phyloP scores from a whole-genome alignment of 2,888 invertebrate genomes.

The Napeogenes inachia region DNA sequence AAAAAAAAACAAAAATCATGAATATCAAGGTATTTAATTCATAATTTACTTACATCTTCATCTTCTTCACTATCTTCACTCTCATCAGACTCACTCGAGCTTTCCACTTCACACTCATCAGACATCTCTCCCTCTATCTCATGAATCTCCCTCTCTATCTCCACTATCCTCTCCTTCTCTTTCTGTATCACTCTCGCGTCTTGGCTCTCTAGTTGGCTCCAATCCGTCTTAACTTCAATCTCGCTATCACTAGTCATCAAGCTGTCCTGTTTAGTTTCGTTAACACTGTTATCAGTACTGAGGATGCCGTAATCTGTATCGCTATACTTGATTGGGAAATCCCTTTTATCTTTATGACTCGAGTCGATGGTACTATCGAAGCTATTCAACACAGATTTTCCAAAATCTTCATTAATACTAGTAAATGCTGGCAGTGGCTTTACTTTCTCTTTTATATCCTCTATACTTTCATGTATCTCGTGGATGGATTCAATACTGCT shows the following conservation, averaged over 20 bases:
- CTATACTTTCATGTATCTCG: slow-evolving; percentile 21
- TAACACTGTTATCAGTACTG: slow-evolving; percentile 50
- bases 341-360: slow-evolving; percentile 24
- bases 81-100: slow-evolving; percentile 28
- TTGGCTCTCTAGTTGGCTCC: slow-evolving; percentile 31
- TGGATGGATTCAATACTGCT: slow-evolving; percentile 50
- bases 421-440: slow-evolving; percentile 49
- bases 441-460: slow-evolving; percentile 32
- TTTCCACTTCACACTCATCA: slow-evolving; percentile 34
- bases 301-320: slow-evolving; percentile 38
- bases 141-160: slow-evolving; percentile 67
- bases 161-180: slow-evolving; percentile 62
- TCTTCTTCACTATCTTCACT: slow-evolving; percentile 31
- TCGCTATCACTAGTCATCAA: slow-evolving; percentile 68
- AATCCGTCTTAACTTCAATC: slow-evolving; percentile 44
- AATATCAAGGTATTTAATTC: slow-evolving; percentile 5
- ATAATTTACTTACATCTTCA: slow-evolving; percentile 28
- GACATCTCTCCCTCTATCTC: slow-evolving; percentile 65
- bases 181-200: slow-evolving; percentile 51
- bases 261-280: slow-evolving; percentile 44
- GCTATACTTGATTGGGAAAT: slow-evolving; percentile 39
- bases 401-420: slow-evolving; percentile 50
- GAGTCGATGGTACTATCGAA: slow-evolving; percentile 36
- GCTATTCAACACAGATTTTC: slow-evolving; percentile 50
- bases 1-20: background rate